Evolutionary conservation across 1,140 invertebrate species (phyloP).

Genomic region (Heliconius himera): DNA sequence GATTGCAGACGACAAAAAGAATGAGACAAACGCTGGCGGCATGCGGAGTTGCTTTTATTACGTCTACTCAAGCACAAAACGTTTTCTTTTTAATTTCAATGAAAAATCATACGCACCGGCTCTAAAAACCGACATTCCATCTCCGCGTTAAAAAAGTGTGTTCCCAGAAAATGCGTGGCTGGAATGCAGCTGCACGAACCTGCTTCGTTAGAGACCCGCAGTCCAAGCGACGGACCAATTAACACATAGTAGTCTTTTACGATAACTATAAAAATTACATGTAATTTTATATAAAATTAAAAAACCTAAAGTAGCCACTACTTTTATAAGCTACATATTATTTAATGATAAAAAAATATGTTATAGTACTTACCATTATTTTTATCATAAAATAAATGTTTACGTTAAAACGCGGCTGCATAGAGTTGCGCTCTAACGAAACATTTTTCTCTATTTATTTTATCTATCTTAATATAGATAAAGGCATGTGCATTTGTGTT

Average conservation of each 20-base stretch:
- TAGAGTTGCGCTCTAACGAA: background rate
- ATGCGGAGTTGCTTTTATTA: slow-evolving; percentile 62
- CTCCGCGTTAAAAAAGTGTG: slow-evolving; percentile 60
- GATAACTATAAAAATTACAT: background rate
- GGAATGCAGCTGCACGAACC: slow-evolving; percentile 68
- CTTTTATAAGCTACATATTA: background rate
- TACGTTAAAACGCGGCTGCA: too few species aligned
- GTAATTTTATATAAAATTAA: background rate
- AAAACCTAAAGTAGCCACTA: background rate
- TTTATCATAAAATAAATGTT: too few species aligned
- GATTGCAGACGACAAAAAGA: slow-evolving; percentile 63
- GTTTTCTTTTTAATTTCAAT: slow-evolving; percentile 76
- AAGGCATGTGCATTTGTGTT: too few species aligned
- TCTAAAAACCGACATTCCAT: slow-evolving; percentile 68
- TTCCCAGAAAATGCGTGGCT: slow-evolving; percentile 71
- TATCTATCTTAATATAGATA: background rate
- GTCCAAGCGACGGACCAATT: slow-evolving; percentile 41
- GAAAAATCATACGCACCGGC: slow-evolving; percentile 70
- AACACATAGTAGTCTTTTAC: background rate
- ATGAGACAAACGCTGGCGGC: slow-evolving; percentile 51
- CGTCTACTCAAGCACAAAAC: slow-evolving; percentile 44
- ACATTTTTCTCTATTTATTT: background rate
- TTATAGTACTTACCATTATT: too few species aligned
- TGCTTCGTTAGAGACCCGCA: slow-evolving; percentile 60
- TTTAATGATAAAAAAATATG: background rate